A percentile compares a stretch with the other conserved stretches of the same genome.
phyloP scores from a whole-genome alignment of 2,113 vertebrate genomes.

The Actenoides hombroni region DNA sequence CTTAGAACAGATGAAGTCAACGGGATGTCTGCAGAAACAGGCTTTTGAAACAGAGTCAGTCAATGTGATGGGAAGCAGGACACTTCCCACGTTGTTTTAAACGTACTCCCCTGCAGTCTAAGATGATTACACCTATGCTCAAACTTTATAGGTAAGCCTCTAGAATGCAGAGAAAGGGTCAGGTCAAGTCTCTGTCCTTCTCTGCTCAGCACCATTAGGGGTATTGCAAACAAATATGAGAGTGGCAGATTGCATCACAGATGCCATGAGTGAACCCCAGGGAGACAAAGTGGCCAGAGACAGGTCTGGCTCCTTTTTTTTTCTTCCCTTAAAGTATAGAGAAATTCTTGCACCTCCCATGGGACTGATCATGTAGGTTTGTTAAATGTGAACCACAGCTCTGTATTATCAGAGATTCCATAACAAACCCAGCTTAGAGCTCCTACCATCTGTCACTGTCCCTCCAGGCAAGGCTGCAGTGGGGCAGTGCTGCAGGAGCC shows the following conservation, averaged over 20 bases:
- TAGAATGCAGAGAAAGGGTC: not conserved
- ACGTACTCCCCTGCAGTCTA: not conserved
- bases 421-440: not conserved
- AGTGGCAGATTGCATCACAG: not conserved
- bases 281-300: not conserved
- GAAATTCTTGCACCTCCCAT: not conserved
- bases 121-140: not conserved
- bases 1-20: not conserved
- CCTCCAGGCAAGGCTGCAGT: not conserved
- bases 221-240: accelerated
- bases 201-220: not conserved
- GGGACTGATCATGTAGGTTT: not conserved
- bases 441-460: not conserved
- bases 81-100: not conserved
- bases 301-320: not conserved
- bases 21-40: not conserved
- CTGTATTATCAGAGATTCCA: not conserved
- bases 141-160: not conserved
- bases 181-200: not conserved
- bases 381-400: not conserved
- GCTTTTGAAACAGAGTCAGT: not conserved
- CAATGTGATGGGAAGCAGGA: not conserved
- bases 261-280: not conserved
- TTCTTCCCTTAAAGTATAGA: not conserved
- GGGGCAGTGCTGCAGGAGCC: not conserved